Evolutionary conservation across 2,888 invertebrate genomes (phyloP).

Genomic region (Cartodere bifasciata): DNA sequence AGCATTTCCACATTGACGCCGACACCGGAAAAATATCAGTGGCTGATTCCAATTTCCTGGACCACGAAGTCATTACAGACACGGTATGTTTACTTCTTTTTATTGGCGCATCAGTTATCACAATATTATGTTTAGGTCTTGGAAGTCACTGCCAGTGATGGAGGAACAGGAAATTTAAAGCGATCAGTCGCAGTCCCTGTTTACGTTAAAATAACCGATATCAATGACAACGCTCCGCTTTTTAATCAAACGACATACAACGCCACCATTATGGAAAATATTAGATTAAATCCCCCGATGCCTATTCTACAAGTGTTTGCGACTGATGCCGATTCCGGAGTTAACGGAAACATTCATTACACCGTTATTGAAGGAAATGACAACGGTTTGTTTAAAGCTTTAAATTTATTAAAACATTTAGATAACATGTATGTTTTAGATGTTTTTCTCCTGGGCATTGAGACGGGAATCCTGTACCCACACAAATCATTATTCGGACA

Average conservation of each 20-base stretch:
- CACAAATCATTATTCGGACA: conserved; percentile 57
- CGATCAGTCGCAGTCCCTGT: conserved; percentile 67
- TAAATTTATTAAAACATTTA: too few species aligned
- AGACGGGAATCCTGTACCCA: conserved; percentile 72
- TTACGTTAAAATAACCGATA: conserved; percentile 63
- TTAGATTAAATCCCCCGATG: conserved; percentile 66
- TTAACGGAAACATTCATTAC: conserved; percentile 66
- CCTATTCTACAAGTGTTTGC: conserved; percentile 73
- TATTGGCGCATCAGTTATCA: too few species aligned
- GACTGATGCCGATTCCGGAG: conserved; percentile 66
- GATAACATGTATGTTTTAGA: too few species aligned
- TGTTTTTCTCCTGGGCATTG: conserved; percentile 61
- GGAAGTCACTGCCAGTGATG: conserved; percentile 70
- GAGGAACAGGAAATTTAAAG: conserved; percentile 55
- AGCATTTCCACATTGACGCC: conserved; percentile 60
- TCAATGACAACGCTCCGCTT: conserved; percentile 80
- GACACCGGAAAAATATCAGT: conserved; percentile 66
- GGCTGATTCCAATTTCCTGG: conserved; percentile 55
- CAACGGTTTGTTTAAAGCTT: conserved; percentile 44
- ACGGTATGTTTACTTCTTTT: too few species aligned
- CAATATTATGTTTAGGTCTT: too few species aligned
- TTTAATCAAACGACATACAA: conserved; percentile 68
- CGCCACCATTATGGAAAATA: conserved; percentile 72
- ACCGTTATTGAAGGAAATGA: conserved; percentile 56
- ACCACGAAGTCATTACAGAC: conserved; percentile 60